phyloP scores from a whole-genome alignment of 2,797 vertebrate species.

The Acanthis flammea region DNA sequence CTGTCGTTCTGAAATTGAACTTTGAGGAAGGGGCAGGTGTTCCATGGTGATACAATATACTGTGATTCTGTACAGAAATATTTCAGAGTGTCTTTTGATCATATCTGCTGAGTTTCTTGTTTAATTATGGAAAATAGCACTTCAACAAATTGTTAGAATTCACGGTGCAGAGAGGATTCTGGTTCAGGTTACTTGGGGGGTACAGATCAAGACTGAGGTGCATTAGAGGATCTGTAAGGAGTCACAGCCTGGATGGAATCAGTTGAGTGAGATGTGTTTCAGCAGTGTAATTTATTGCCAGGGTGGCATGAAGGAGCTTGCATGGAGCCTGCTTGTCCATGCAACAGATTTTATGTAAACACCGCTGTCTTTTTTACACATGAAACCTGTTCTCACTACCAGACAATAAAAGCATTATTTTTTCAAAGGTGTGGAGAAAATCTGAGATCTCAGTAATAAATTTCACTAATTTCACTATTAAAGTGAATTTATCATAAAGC shows the following conservation, averaged over 20 bases:
- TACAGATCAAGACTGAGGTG: conserved; percentile 62
- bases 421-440: background rate
- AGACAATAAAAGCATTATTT: background rate
- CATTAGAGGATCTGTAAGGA: conserved; percentile 43
- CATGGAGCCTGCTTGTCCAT: background rate
- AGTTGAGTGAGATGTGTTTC: background rate
- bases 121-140: background rate
- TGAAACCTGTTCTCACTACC: background rate
- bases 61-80: background rate
- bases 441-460: background rate
- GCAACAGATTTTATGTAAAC: background rate
- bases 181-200: background rate
- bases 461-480: background rate
- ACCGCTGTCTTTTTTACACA: accelerated
- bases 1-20: background rate
- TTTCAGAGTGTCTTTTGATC: background rate
- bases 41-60: background rate
- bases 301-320: background rate
- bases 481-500: background rate
- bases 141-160: background rate
- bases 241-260: background rate
- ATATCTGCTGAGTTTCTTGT: background rate
- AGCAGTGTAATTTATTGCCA: background rate
- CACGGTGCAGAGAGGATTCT: background rate
- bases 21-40: background rate